Evolutionary conservation across 2,797 vertebrate species (phyloP), one percentile per base, ranked within the genome.

Genomic region (Echeneis naucrates): DNA sequence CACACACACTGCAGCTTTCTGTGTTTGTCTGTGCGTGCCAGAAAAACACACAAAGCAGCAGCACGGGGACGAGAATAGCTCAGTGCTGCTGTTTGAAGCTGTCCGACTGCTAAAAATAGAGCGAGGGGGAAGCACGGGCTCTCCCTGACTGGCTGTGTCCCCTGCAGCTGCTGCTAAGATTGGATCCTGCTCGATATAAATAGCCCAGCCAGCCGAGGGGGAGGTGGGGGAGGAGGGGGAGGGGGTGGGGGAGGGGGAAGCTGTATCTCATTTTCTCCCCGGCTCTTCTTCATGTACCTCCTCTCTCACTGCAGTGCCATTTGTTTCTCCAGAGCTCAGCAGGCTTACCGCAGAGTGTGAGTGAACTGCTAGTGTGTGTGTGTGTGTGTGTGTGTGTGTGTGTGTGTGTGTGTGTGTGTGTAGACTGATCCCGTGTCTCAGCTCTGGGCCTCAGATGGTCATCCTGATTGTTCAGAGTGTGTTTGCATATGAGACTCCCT

Each of bases 131-230:
- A 90, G 89, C 81, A 88, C 84, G 84, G 91, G 87, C 84, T 91
- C 89, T 92, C 92, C 92, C 90, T 86, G 69, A 80, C 89, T 91
- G 87, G 84, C 91, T 90, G 85, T 75, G 80, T 85, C 80, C 88
- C 91, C 77, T 63, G 65, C 68, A 60, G 82, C 84, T 84, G 82
- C 78, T 72, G 88, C 94, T 94, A 95, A 94, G 90, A 92, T 93
- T 95, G 92, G 93, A 94, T 92, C 77, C 80, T 75, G 87, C 65
- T 42, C 2, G 86, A 86, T 95, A 94, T 87, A 94, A 94, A 95
- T 95, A 95, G 85, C 88, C 33, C 81, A 82, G 85, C 68, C 83
- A 78, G 75, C 61, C 54, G 33, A 71, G 79, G 68, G 71, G 72
- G 60, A 67, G 52, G 42, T 35, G 24, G 37, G n/a, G 64, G 63